Conservation (phyloP, 2,113 vertebrate genomes). For the Myiozetetes cayanensis region DNA sequence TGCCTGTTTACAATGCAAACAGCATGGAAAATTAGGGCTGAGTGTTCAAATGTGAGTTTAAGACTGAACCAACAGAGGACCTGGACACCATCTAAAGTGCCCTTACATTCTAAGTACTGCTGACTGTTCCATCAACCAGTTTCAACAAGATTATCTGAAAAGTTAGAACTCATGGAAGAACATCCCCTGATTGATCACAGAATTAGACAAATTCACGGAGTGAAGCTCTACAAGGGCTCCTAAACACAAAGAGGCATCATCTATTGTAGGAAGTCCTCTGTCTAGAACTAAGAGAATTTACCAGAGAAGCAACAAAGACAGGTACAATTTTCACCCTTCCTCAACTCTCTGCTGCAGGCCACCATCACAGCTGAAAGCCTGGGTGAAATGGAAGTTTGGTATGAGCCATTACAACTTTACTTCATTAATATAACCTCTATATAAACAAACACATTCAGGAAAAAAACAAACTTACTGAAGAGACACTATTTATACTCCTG, state of each 20-base stretch:
- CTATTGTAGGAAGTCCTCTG: neutral
- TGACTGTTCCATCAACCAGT: neutral
- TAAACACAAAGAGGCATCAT: neutral
- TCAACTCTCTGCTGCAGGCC: neutral
- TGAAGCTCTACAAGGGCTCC: neutral
- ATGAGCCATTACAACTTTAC: neutral
- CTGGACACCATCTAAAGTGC: neutral
- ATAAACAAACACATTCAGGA: neutral
- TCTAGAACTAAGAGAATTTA: neutral
- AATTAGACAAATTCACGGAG: neutral
- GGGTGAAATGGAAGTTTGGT: neutral
- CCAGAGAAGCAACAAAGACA: neutral
- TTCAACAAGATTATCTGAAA: neutral
- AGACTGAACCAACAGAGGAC: neutral
- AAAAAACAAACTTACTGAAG: neutral
- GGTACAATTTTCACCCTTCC: neutral
- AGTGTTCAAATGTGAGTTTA: neutral
- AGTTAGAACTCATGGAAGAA: neutral
- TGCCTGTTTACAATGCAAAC: neutral
- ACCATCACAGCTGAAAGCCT: neutral
- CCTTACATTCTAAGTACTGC: neutral
- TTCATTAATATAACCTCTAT: neutral
- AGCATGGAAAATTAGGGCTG: neutral
- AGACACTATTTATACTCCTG: neutral
- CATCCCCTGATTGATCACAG: neutral